Base-by-base conservation (phyloP, 1,140 invertebrate species). In the Papilio polyxenes region DNA sequence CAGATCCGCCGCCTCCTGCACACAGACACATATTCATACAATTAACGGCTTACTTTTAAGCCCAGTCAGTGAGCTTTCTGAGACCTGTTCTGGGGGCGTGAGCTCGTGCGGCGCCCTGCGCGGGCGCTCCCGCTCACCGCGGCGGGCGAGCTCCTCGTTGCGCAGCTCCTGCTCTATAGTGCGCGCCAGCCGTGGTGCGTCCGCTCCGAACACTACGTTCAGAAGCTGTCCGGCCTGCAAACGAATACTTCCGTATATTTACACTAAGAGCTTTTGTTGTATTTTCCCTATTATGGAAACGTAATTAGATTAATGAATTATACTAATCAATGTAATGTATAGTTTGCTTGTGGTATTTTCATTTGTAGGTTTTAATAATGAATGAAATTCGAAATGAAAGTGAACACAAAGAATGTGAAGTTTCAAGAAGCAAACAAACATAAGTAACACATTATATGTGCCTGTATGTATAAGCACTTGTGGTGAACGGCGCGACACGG, bases 121-220 rank as follows among this genome's bases (percentile, higher is more conserved):
- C 0, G 90, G 85, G 44, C 95, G 88, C 84, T 93, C 86, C 75
- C 85, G 80, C 81, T 94, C 93, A 1, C 93, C 91, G 48, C 92
- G 93, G 84, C 90, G 90, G n/a, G 89, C 94, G 72, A 93, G 85
- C 77, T 95, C 93, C 85, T 96, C 95, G 53, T 95, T 95, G 65
- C 96, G 94, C 17, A 99, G 92, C 95, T 98, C 97, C 49, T 96
- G 95, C 53, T 96, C 96, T 51, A 99, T 96, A 72, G 97, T 95
- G 87, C 96, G 95, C 11, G 96, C 95, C 53, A 99, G 95, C 81
- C 96, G 95, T 17, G 98, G 98, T 51, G 97, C 97, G 92, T 98
- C 97, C 0, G 97, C 97, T 5, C 98, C 98, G 87, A 98, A 97
- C 88, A 98, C 96, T 2, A 98, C 95, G 88, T 97, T 97, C 1